These are phyloP conservation scores for Dolichopus griseipennis DNA, from an alignment of 2,888 invertebrate species.

Conservation along the genomic window DNA sequence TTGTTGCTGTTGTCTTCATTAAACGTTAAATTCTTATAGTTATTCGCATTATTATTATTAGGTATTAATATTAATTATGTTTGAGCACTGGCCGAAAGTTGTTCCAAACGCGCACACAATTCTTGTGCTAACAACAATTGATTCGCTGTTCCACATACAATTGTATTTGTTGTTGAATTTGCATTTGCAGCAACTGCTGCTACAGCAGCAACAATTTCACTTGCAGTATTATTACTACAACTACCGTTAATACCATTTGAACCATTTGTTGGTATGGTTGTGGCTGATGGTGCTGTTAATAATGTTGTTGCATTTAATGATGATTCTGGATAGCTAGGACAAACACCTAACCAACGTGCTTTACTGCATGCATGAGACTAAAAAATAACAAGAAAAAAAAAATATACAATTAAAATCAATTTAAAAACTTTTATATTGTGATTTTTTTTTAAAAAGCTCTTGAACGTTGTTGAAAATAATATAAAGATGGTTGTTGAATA, in stretches of 20 bases:
- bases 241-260: not conserved
- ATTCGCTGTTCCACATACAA: slow-evolving; percentile 36
- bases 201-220: slow-evolving; percentile 14
- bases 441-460: no score
- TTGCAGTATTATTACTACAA: not conserved
- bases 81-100: slow-evolving; percentile 43
- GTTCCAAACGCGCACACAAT: slow-evolving; percentile 47
- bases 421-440: not conserved
- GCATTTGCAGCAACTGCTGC: slow-evolving; percentile 27
- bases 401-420: no score
- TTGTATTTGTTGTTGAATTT: slow-evolving; percentile 26
- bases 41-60: no score
- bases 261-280: not conserved
- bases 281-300: slow-evolving; percentile 22
- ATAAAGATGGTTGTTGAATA: no score
- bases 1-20: not conserved
- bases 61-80: slow-evolving; percentile 32
- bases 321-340: slow-evolving; percentile 45
- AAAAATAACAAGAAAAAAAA: slow-evolving; percentile 28
- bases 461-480: no score
- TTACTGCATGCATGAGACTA: slow-evolving; percentile 63
- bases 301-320: slow-evolving; percentile 28
- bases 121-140: slow-evolving; percentile 46
- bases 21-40: slow-evolving; percentile 27
- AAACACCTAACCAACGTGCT: slow-evolving; percentile 64